phyloP scores from a whole-genome alignment of 1,140 invertebrate species.

The Drosophila ercepeae region DNA sequence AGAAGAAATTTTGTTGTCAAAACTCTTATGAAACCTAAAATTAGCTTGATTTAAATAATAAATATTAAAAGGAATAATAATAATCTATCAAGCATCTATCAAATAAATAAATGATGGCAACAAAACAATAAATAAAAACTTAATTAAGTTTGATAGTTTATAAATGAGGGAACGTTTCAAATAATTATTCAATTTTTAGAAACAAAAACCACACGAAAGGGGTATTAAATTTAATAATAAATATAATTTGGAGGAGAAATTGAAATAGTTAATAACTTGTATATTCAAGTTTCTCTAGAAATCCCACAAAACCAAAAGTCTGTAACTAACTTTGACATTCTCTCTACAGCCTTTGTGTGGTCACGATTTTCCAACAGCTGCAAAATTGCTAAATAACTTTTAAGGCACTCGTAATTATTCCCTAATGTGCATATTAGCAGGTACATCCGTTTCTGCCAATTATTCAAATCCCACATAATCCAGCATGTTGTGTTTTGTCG shows the following conservation, averaged over 20 bases:
- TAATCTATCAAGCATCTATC: neutral
- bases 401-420: slow-evolving; percentile 88
- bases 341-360: slow-evolving; percentile 31
- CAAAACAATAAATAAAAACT: neutral
- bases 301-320: neutral
- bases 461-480: slow-evolving; percentile 14
- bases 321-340: slow-evolving; percentile 8
- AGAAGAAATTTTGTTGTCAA: neutral
- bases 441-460: slow-evolving; percentile 83
- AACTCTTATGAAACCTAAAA: neutral
- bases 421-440: slow-evolving; percentile 97
- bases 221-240: neutral
- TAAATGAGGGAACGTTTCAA: neutral
- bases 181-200: neutral
- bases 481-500: slow-evolving; percentile 8
- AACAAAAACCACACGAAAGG: neutral
- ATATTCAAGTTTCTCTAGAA: no score
- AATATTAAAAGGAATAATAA: neutral
- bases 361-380: slow-evolving; percentile 30
- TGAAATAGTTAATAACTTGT: no score
- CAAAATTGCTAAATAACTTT: neutral
- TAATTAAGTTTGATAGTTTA: neutral
- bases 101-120: neutral
- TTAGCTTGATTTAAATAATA: neutral
- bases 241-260: neutral